Percentiles rank a stretch among this genome's conserved stretches.
Conservation (phyloP, 1,140 invertebrate species). For the Hylyphantes graminicola region DNA sequence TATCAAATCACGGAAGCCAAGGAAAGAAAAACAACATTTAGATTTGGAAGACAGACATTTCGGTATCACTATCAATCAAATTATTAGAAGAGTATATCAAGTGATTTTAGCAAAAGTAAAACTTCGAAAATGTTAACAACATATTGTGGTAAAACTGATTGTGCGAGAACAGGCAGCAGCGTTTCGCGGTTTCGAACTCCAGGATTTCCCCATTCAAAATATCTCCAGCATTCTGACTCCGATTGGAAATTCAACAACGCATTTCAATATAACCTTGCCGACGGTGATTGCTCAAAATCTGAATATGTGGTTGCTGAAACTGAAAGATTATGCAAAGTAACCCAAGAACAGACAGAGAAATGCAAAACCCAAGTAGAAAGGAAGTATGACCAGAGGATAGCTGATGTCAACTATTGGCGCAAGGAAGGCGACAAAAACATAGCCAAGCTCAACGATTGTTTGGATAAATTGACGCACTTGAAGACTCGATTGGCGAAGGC, state of each 20-base stretch:
- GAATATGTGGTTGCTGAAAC: constrained; percentile 37
- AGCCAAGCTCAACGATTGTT: constrained; percentile 13
- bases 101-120: no score
- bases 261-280: constrained; percentile 41
- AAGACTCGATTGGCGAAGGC: constrained; percentile 27
- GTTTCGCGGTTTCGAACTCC: constrained; percentile 11
- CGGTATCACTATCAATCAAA: no score
- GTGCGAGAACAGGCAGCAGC: neutral
- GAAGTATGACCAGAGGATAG: constrained; percentile 40
- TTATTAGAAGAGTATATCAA: no score
- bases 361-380: constrained; percentile 39
- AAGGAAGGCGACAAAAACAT: constrained; percentile 26
- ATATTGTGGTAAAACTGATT: no score
- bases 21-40: no score
- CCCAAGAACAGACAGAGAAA: constrained; percentile 9
- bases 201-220: constrained; percentile 23
- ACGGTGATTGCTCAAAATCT: constrained; percentile 33
- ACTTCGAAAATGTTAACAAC: no score
- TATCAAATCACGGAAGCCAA: no score
- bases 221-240: constrained; percentile 23
- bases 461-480: constrained; percentile 32
- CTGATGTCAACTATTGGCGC: constrained; percentile 42
- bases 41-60: no score
- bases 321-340: constrained; percentile 39
- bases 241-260: constrained; percentile 47